phyloP scores from a whole-genome alignment of 2,113 vertebrate species.

The Nerophis lumbriciformis region DNA sequence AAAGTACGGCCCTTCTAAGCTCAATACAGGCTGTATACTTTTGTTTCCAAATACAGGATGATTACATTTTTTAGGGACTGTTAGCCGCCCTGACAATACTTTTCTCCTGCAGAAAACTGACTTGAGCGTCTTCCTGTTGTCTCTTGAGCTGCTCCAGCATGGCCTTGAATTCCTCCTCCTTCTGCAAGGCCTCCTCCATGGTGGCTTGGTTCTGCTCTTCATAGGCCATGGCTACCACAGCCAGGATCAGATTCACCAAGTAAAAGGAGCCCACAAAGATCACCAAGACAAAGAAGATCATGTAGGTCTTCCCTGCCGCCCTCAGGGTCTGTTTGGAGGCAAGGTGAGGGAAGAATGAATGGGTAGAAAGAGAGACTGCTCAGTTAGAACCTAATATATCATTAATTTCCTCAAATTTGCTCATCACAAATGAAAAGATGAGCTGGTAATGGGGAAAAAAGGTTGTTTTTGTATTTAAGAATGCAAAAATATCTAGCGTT shows the following conservation, averaged over 20 bases:
- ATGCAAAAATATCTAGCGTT: no score
- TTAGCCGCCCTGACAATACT: no score
- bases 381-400: neutral
- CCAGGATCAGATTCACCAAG: constrained; percentile 95
- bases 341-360: neutral
- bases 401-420: no score
- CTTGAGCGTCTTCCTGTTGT: constrained; percentile 95
- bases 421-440: no score
- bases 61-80: no score
- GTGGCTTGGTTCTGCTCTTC: constrained; percentile 99
- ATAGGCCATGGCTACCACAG: constrained; percentile 98
- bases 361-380: neutral
- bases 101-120: constrained; percentile 32
- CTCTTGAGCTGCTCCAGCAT: constrained; percentile 96
- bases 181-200: constrained; percentile 88
- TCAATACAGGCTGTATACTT: no score
- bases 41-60: no score
- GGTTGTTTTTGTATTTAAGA: no score
- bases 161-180: constrained; percentile 94
- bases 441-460: no score
- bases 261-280: constrained; percentile 99
- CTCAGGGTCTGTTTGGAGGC: constrained; percentile 77
- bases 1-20: no score
- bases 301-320: constrained; percentile 97
- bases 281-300: constrained; percentile 99